These are phyloP conservation scores for Zoanthus sociatus DNA, from an alignment of 92 coral and sea anemone genomes.

Conservation along the genomic window DNA sequence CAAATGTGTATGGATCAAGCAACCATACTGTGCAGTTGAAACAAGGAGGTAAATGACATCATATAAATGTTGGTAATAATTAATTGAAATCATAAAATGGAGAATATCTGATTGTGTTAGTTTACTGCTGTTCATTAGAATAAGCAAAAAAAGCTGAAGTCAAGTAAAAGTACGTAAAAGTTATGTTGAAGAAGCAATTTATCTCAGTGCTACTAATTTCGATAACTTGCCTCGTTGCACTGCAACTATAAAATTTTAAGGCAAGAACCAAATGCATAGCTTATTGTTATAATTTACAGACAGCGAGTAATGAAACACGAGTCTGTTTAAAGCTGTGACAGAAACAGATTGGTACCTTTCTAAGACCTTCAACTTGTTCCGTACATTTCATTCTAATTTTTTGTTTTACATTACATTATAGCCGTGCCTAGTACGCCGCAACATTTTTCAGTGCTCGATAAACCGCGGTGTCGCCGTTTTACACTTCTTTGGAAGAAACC, in stretches of 20 bases:
- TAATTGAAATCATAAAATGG: too few species aligned
- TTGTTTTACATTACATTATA: not conserved
- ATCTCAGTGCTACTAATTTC: too few species aligned
- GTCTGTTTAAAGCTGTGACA: not conserved
- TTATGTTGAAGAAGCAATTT: too few species aligned
- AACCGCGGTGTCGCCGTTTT: not conserved
- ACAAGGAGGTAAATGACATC: constrained; percentile 3
- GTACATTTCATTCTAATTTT: not conserved
- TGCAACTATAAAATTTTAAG: not conserved
- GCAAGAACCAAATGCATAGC: not conserved
- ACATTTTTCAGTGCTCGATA: not conserved
- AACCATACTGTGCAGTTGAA: constrained; percentile 26
- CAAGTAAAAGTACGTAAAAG: too few species aligned
- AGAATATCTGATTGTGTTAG: too few species aligned
- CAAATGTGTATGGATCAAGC: not conserved
- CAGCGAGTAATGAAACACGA: not conserved
- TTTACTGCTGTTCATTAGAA: too few species aligned
- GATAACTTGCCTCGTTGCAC: too few species aligned
- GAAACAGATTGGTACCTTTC: not conserved
- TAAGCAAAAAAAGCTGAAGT: too few species aligned
- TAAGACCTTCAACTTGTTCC: not conserved
- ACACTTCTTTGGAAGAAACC: not conserved
- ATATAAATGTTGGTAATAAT: too few species aligned
- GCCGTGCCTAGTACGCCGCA: not conserved
- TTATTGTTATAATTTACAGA: not conserved